These are phyloP conservation scores for Ciconia boyciana DNA, from an alignment of 2,113 vertebrate species.

Conservation along the genomic window DNA sequence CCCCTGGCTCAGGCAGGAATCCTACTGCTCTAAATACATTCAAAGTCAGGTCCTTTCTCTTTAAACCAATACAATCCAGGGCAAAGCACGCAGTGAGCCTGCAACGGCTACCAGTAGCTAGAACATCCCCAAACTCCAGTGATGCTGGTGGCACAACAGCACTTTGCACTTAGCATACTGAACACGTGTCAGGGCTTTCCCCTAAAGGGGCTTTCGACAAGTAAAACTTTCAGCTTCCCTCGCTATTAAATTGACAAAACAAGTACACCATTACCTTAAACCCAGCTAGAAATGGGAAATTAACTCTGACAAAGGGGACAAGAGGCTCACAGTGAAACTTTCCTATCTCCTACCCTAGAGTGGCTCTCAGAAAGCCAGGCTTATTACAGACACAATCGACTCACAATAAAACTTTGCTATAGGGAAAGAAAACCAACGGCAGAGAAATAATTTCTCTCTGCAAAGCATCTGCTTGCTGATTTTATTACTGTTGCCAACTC, in stretches of 20 bases:
- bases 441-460: conserved; percentile 10
- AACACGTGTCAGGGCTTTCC: not conserved
- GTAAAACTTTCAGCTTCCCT: not conserved
- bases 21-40: not conserved
- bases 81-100: not conserved
- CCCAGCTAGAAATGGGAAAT: not conserved
- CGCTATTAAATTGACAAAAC: not conserved
- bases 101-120: not conserved
- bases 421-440: not conserved
- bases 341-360: not conserved
- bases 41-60: not conserved
- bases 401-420: conserved; percentile 29
- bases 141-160: not conserved
- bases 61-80: not conserved
- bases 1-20: not conserved
- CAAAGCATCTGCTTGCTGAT: conserved; percentile 12
- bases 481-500: conserved; percentile 17
- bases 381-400: not conserved
- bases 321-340: not conserved
- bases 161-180: not conserved
- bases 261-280: not conserved
- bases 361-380: not conserved
- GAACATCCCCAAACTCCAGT: not conserved
- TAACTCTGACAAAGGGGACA: not conserved
- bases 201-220: not conserved